These are phyloP conservation scores for Tragelaphus scriptus DNA, from an alignment of 2,113 vertebrate species.

Conservation along the genomic window DNA sequence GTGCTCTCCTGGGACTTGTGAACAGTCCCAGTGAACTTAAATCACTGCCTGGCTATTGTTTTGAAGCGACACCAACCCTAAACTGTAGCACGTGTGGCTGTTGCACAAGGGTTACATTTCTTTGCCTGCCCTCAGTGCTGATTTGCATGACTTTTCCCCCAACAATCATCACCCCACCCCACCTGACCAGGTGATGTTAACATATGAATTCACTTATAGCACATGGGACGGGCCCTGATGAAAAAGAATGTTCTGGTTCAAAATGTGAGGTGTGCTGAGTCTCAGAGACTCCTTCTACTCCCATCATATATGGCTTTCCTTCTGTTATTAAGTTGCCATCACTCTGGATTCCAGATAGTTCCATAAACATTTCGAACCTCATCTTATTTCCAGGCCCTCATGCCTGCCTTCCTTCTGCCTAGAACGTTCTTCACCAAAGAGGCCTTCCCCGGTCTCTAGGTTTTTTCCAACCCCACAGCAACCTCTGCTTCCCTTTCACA, in stretches of 20 bases:
- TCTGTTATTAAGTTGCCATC: no score
- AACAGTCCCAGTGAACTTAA: not conserved
- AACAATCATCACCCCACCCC: not conserved
- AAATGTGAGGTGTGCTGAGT: not conserved
- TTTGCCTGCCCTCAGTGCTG: slow-evolving; percentile 52
- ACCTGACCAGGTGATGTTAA: slow-evolving; percentile 53
- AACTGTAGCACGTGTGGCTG: not conserved
- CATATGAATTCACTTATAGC: not conserved
- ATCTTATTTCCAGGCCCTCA: not conserved
- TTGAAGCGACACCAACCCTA: not conserved
- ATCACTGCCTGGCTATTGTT: not conserved
- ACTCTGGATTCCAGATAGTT: not conserved
- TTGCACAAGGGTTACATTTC: slow-evolving; percentile 11
- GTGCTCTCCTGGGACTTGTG: not conserved
- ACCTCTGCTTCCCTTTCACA: not conserved
- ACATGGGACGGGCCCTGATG: not conserved
- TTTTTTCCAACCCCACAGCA: not conserved
- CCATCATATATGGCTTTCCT: not conserved
- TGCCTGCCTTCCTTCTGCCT: not conserved
- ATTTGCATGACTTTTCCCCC: not conserved
- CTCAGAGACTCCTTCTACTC: not conserved
- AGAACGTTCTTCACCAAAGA: not conserved
- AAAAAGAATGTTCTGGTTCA: not conserved
- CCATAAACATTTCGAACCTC: not conserved
- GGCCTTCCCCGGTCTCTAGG: not conserved